Conservation (phyloP, 2,797 vertebrate genomes). For the Kryptopterus vitreolus region DNA sequence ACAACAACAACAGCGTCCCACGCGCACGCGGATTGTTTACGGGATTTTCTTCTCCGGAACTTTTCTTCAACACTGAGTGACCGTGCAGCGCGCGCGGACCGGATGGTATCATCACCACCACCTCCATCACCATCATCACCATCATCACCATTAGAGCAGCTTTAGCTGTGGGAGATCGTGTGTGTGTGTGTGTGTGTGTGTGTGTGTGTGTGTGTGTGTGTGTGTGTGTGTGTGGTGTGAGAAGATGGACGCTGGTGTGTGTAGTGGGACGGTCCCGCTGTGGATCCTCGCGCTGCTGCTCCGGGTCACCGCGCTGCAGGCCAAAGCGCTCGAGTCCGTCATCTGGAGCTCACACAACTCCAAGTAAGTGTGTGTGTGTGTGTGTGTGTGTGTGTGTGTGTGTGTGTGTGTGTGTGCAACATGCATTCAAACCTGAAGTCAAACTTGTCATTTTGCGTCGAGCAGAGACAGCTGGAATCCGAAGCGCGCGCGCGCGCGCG, state of each 20-base stretch:
- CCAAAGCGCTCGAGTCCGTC: constrained; percentile 63
- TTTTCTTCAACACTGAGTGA: background rate
- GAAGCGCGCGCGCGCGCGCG: background rate
- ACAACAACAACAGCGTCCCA: background rate
- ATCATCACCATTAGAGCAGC: background rate
- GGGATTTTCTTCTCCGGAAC: background rate
- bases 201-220: constrained; percentile 21
- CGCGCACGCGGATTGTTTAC: background rate
- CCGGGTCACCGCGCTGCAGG: constrained; percentile 55
- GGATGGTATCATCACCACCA: constrained; percentile 18
- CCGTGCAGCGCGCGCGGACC: background rate
- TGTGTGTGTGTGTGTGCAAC: constrained; percentile 38
- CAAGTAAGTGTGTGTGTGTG: constrained; percentile 56
- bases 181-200: background rate
- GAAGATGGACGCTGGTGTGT: constrained; percentile 57
- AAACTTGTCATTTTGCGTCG: background rate
- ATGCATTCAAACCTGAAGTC: background rate
- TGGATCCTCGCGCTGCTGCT: constrained; percentile 61
- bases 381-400: constrained; percentile 39
- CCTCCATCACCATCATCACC: background rate
- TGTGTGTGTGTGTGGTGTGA: too few relatives aligned
- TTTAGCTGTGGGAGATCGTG: background rate
- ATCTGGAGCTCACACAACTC: constrained; percentile 62
- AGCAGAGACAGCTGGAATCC: background rate
- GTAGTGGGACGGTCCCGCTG: constrained; percentile 60